Evolutionary conservation across 2,797 vertebrate species (phyloP).

Genomic region (Adelosebastes latens): DNA sequence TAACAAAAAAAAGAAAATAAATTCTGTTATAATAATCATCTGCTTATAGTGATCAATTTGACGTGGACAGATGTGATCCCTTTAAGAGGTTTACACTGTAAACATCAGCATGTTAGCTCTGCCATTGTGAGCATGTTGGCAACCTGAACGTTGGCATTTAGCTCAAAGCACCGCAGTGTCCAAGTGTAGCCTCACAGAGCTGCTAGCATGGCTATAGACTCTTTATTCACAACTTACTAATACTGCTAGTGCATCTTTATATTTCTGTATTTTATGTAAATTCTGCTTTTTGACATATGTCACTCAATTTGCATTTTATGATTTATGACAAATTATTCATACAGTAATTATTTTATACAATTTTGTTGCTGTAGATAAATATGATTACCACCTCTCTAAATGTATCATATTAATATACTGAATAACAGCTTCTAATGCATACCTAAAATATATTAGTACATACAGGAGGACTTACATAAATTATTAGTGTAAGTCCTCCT

Average conservation of each 20-base stretch:
- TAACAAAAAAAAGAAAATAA: no score
- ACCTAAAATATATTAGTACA: not conserved
- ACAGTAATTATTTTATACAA: not conserved
- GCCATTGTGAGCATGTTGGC: not conserved
- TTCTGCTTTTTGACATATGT: not conserved
- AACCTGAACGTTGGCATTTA: not conserved
- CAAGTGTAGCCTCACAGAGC: no score
- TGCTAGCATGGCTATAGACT: no score
- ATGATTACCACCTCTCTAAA: not conserved
- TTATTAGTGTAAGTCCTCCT: not conserved
- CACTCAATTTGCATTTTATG: not conserved
- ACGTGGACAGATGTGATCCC: no score
- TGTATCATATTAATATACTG: not conserved
- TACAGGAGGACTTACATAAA: not conserved
- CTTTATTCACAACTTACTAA: not conserved
- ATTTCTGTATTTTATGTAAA: not conserved
- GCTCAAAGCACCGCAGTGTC: no score
- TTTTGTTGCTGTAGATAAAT: not conserved
- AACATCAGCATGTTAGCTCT: not conserved
- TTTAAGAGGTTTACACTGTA: not conserved
- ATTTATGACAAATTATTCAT: not conserved
- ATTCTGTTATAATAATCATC: no score
- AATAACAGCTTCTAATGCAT: not conserved
- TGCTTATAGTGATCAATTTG: no score
- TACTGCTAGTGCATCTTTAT: not conserved